Base-by-base conservation (phyloP, 2,888 invertebrate genomes). In the Orthonychiurus folsomi region DNA sequence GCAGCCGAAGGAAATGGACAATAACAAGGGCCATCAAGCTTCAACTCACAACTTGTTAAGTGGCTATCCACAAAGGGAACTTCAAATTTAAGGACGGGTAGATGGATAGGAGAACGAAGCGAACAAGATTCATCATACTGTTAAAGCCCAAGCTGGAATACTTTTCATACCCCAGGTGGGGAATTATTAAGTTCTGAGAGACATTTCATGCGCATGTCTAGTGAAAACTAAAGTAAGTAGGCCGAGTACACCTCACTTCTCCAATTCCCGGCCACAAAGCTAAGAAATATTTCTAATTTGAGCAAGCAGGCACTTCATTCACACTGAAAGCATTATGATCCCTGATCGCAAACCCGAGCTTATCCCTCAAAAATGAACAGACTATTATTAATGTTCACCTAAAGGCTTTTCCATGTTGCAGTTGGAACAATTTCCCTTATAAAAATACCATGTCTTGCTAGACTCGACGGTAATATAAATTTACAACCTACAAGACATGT, bases 1-100 rank as follows among this genome's bases (percentile, higher is more conserved):
- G 15, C 37, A 9, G 37, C 5, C 9, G 37, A 37, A 37, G 37
- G 37, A 37, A 37, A 37, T 37, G 15, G 15, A 37, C 37, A 37
- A 37, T 37, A 37, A 15, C 37, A 37, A 37, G 5, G 15, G 15
- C 37, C 37, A 37, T 37, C 37, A 37, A 37, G 15, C 15, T 15
- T 37, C 37, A 37, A 37, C 37, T 37, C 37, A 37, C 37, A 37
- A 37, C 37, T 37, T 37, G 37, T 37, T 37, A 37, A 37, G 37
- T 37, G 37, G 37, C 37, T 37, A 37, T 37, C 37, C 37, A 37
- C 37, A 37, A 37, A n/a, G n/a, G n/a, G n/a, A n/a, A n/a, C n/a
- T n/a, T n/a, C n/a, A n/a, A 37, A 37, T 37, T 15, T 15, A 37
- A 37, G 37, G 37, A 37, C 9, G 15, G n/a, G n/a, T n/a, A n/a